Conservation (phyloP, 2,888 invertebrate genomes). For the Andrena dorsata region DNA sequence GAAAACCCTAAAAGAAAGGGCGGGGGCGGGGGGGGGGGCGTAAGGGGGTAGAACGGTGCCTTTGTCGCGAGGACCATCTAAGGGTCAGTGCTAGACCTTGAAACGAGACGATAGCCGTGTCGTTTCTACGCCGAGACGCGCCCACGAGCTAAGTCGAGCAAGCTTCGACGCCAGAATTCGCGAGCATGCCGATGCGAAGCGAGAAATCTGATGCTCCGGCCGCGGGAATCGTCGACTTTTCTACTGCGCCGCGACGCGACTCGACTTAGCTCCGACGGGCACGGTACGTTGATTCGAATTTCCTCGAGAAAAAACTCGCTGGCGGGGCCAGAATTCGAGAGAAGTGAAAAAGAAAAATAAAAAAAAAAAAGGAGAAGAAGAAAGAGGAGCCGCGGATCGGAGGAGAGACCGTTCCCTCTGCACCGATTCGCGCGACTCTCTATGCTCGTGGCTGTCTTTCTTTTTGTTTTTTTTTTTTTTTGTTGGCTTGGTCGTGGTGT, state of each 20-base stretch:
- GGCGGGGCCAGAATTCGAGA: conserved; percentile 9
- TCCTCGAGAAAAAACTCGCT: not conserved
- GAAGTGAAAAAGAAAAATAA: conserved; percentile 21
- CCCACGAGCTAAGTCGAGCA: not conserved
- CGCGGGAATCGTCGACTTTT: too few species aligned
- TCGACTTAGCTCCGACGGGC: not conserved
- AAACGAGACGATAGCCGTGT: conserved; percentile 17
- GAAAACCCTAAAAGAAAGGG: conserved; percentile 73
- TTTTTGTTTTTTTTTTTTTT: conserved; percentile 26
- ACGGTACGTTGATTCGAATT: not conserved
- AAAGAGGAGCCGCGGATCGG: conserved; percentile 21
- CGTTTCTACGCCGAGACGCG: conserved; percentile 29
- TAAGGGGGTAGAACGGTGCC: conserved; percentile 6
- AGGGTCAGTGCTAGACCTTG: conserved; percentile 75
- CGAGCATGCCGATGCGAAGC: too few species aligned
- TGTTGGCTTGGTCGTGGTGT: conserved; percentile 84
- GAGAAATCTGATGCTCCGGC: too few species aligned
- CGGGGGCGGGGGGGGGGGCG: not conserved
- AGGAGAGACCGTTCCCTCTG: conserved; percentile 5
- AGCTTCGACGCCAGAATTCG: not conserved
- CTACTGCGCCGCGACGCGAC: not conserved
- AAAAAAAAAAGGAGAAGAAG: conserved; percentile 16
- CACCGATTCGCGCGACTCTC: conserved; percentile 3
- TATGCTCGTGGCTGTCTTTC: conserved; percentile 63
- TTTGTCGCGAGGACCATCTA: conserved; percentile 70